These are phyloP conservation scores for Acanthaster planci DNA, from an alignment of 35 echinoderm and acorn worm species.

Conservation along the genomic window DNA sequence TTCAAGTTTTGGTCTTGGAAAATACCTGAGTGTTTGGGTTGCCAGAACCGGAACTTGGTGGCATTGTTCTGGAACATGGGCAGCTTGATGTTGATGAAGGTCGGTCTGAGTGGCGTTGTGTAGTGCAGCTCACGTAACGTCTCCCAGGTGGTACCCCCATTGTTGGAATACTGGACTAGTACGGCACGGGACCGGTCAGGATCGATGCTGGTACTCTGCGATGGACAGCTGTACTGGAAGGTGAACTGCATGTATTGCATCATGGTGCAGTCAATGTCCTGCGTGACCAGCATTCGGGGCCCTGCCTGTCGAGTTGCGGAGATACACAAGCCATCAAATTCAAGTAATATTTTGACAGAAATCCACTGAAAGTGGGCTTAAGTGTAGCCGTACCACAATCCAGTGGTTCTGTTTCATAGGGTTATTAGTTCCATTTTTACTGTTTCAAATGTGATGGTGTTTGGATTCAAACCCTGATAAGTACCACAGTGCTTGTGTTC, in stretches of 20 bases:
- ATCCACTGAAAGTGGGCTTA: too few species aligned
- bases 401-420: too few species aligned
- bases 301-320: constrained; percentile 20
- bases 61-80: constrained; percentile 60
- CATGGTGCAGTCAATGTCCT: constrained; percentile 65
- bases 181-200: constrained; percentile 29
- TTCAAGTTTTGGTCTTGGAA: not conserved
- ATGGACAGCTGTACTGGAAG: constrained; percentile 76
- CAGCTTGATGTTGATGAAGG: constrained; percentile 67
- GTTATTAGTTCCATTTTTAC: too few species aligned
- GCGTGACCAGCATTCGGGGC: constrained; percentile 68
- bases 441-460: too few species aligned
- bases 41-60: constrained; percentile 93
- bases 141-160: constrained; percentile 90
- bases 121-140: constrained; percentile 61
- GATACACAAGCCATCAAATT: too few species aligned
- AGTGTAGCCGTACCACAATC: too few species aligned
- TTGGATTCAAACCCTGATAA: too few species aligned
- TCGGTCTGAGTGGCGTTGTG: constrained; percentile 31
- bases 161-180: constrained; percentile 86
- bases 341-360: too few species aligned
- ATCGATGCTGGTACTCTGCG: not conserved
- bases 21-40: constrained; percentile 61
- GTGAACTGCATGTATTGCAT: constrained; percentile 96
- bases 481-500: too few species aligned